A percentile compares a stretch with the other conserved stretches of the same genome.
Conservation (phyloP, 2,888 invertebrate species). For the Agrochola macilenta region DNA sequence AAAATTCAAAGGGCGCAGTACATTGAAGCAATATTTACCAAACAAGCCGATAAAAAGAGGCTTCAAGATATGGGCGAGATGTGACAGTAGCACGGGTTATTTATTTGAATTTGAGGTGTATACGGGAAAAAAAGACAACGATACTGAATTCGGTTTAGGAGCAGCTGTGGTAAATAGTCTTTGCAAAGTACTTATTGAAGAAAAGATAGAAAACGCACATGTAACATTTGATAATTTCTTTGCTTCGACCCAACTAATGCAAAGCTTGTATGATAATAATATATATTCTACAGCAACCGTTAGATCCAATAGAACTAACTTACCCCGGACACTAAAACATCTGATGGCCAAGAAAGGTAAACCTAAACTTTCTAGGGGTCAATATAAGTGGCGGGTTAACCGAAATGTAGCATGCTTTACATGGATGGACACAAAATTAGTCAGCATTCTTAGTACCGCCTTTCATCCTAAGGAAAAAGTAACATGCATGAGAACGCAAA, state of each 20-base stretch:
- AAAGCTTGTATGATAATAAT: constrained; percentile 16
- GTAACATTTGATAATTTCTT: constrained; percentile 38
- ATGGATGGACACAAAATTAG: constrained; percentile 56
- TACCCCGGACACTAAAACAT: constrained; percentile 39
- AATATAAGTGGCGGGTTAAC: constrained; percentile 60
- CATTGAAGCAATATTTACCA: constrained; percentile 34
- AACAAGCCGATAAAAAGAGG: constrained; percentile 39
- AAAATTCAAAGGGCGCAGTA: constrained; percentile 8
- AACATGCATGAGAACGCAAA: constrained; percentile 8
- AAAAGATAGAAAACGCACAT: constrained; percentile 15
- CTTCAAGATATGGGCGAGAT: constrained; percentile 34
- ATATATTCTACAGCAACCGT: constrained; percentile 27
- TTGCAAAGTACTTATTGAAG: constrained; percentile 14
- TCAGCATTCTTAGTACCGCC: constrained; percentile 55
- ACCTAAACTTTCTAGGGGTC: constrained; percentile 55
- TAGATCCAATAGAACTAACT: constrained; percentile 43
- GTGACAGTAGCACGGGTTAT: constrained; percentile 40
- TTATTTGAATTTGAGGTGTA: constrained; percentile 49
- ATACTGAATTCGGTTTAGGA: constrained; percentile 61
- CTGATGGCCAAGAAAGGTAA: constrained; percentile 36
- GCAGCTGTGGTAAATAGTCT: constrained; percentile 53
- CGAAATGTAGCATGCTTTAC: constrained; percentile 37
- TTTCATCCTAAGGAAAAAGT: constrained; percentile 17
- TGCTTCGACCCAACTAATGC: constrained; percentile 6
- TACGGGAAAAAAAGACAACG: constrained; percentile 35